Percentiles rank a stretch among this genome's conserved stretches.
Conservation (phyloP, 53 echinoderm and acorn worm genomes). For the Antedon mediterranea region DNA sequence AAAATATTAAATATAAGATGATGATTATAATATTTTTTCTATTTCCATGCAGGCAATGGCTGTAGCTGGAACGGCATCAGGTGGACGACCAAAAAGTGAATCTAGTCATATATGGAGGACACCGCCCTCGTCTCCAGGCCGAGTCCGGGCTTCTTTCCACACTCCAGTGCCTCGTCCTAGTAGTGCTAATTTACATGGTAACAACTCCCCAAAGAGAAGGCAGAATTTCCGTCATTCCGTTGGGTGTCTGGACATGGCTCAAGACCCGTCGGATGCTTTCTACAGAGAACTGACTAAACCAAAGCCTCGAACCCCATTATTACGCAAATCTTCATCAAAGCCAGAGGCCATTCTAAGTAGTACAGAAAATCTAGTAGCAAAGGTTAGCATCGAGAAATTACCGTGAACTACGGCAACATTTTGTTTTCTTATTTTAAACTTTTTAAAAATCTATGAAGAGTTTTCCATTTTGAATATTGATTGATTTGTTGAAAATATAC, state of each 20-base stretch:
- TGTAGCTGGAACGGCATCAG: constrained; percentile 82
- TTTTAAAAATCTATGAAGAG: no score
- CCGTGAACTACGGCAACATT: neutral
- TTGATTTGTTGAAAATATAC: no score
- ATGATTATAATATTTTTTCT: no score
- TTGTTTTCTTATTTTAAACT: no score
- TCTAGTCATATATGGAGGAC: constrained; percentile 71
- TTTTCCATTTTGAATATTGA: no score
- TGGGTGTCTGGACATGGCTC: constrained; percentile 75
- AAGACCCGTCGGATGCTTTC: constrained; percentile 82
- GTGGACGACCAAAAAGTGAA: constrained; percentile 59
- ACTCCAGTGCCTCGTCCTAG: constrained; percentile 51
- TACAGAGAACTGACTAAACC: constrained; percentile 77
- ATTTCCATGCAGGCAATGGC: constrained; percentile 71
- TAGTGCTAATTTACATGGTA: constrained; percentile 28
- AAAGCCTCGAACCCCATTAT: constrained; percentile 36
- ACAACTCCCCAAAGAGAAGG: constrained; percentile 43
- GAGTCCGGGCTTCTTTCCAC: constrained; percentile 86
- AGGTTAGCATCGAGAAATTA: constrained; percentile 28
- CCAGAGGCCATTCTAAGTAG: constrained; percentile 68
- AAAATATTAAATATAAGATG: no score
- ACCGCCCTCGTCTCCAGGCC: constrained; percentile 74
- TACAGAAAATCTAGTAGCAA: constrained; percentile 88
- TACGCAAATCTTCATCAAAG: constrained; percentile 21
- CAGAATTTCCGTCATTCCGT: constrained; percentile 73